phyloP scores from a whole-genome alignment of 2,113 vertebrate genomes.

The Cynoglossus semilaevis region DNA sequence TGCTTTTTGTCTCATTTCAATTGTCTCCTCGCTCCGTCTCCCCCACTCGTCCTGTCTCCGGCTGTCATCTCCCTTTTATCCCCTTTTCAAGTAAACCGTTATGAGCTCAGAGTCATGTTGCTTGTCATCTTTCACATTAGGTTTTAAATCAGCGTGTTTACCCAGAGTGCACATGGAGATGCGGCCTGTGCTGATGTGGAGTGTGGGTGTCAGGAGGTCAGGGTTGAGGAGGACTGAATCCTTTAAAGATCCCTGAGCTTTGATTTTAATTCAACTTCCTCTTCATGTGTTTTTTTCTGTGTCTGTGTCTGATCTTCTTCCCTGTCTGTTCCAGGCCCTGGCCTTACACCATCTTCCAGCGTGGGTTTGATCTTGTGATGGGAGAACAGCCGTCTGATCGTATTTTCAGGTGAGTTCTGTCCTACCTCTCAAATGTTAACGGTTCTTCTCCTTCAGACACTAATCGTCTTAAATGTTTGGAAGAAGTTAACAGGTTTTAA shows the following conservation, averaged over 20 bases:
- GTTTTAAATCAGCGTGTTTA: conserved; percentile 58
- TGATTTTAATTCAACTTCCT: conserved; percentile 56
- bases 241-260: conserved; percentile 34
- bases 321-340: conserved; percentile 82
- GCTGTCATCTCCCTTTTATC: conserved; percentile 10
- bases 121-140: conserved; percentile 32
- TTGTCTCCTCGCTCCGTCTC: conserved; percentile 26
- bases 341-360: conserved; percentile 99
- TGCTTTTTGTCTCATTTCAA: not conserved
- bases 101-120: conserved; percentile 46
- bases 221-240: conserved; percentile 39
- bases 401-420: conserved; percentile 89
- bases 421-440: too few relatives aligned
- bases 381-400: conserved; percentile 98
- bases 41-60: conserved; percentile 31
- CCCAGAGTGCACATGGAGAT: conserved; percentile 23
- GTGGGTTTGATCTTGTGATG: conserved; percentile 96
- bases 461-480: too few relatives aligned
- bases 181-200: conserved; percentile 7
- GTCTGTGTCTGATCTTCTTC: conserved; percentile 46
- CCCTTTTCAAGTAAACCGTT: conserved; percentile 38
- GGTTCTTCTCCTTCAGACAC: too few relatives aligned
- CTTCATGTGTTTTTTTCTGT: conserved; percentile 38
- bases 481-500: too few relatives aligned
- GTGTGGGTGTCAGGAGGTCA: conserved; percentile 3